phyloP scores from a whole-genome alignment of 2,113 vertebrate genomes.

The Marmota flaviventris region DNA sequence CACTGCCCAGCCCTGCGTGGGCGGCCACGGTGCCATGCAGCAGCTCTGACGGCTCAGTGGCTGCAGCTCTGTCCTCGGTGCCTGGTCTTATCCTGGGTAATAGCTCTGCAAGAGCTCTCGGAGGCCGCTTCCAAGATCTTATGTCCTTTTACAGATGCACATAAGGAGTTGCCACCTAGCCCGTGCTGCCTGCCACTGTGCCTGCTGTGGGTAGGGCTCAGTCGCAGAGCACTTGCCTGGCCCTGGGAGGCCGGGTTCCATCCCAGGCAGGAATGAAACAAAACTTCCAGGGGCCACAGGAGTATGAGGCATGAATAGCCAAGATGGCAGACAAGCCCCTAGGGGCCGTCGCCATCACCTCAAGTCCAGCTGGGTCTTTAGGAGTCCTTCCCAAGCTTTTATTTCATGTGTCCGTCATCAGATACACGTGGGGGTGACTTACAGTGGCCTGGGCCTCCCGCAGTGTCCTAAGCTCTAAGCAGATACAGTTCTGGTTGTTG shows the following conservation, averaged over 20 bases:
- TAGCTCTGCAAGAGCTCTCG: not conserved
- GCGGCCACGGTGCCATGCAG: rapidly evolving
- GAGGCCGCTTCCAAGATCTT: not conserved
- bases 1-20: not conserved
- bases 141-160: not conserved
- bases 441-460: not conserved
- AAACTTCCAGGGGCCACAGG: not conserved
- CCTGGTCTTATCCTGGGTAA: not conserved
- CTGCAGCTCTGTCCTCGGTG: too few species aligned
- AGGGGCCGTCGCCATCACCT: rapidly evolving
- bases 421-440: not conserved
- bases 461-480: not conserved
- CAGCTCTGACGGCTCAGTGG: rapidly evolving
- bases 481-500: rapidly evolving
- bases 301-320: rapidly evolving
- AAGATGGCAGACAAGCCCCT: rapidly evolving
- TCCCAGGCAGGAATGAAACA: not conserved
- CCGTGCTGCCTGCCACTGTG: not conserved
- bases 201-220: not conserved
- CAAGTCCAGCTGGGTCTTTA: not conserved
- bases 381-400: not conserved
- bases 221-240: too few species aligned
- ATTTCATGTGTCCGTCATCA: not conserved
- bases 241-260: not conserved
- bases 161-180: not conserved